Evolutionary conservation across 1,140 invertebrate genomes (phyloP).

Genomic region (Micrasema minimum): DNA sequence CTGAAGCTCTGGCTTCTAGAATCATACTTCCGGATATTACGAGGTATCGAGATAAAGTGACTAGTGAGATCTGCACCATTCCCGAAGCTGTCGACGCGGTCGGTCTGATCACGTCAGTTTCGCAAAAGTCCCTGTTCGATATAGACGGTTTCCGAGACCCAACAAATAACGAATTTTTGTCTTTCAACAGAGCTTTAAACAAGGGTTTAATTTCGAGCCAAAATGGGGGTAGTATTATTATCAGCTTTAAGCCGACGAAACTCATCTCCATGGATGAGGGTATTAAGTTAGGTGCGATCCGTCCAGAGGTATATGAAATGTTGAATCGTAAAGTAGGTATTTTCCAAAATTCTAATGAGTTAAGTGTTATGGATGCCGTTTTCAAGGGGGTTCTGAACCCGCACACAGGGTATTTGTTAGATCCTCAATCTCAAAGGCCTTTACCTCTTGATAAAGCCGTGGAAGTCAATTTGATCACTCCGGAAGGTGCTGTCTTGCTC

Average conservation of each 20-base stretch:
- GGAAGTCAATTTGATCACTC: constrained; percentile 83
- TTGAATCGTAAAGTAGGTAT: constrained; percentile 85
- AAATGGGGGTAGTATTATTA: constrained; percentile 75
- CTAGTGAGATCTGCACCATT: constrained; percentile 77
- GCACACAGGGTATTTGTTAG: constrained; percentile 85
- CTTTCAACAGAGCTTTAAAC: constrained; percentile 85
- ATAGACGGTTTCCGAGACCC: constrained; percentile 92
- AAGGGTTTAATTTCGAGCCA: constrained; percentile 82
- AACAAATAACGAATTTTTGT: constrained; percentile 82
- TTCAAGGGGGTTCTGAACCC: constrained; percentile 85
- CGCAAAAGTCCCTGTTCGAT: constrained; percentile 90
- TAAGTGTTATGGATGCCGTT: constrained; percentile 87
- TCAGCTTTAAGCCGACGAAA: constrained; percentile 78
- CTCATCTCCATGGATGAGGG: constrained; percentile 78
- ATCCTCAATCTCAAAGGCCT: constrained; percentile 78
- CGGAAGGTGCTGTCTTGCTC: constrained; percentile 85
- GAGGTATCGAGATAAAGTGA: constrained; percentile 78
- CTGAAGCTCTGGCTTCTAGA: constrained; percentile 82
- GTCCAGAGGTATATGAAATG: constrained; percentile 86
- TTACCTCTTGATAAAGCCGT: constrained; percentile 89
- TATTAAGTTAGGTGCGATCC: constrained; percentile 73
- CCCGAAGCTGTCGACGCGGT: constrained; percentile 81
- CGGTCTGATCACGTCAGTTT: constrained; percentile 88
- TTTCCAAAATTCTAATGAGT: constrained; percentile 77
- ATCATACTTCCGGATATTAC: constrained; percentile 80